Conservation (phyloP, 2,888 invertebrate species). For the Hedychridium roseum region DNA sequence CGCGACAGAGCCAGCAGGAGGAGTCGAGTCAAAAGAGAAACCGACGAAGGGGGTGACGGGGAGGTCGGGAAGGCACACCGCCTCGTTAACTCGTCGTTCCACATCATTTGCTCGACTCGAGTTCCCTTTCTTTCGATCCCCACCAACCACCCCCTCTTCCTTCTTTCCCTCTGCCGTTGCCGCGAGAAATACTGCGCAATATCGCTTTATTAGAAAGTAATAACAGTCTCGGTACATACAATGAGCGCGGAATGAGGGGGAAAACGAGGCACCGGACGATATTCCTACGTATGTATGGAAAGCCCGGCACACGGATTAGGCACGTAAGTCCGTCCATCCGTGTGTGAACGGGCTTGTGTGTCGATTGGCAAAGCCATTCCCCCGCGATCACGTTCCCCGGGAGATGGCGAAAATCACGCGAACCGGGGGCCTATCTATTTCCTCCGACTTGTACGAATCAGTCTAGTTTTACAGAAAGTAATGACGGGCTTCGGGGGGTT, state of each 20-base stretch:
- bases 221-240: slow-evolving; percentile 42
- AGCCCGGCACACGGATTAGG: too few relatives aligned
- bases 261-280: slow-evolving; percentile 26
- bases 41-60: slow-evolving; percentile 3
- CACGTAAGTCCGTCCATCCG: too few relatives aligned
- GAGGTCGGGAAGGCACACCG: slow-evolving; percentile 31
- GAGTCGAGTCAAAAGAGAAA: not conserved
- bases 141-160: too few relatives aligned
- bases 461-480: too few relatives aligned
- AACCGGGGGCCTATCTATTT: slow-evolving; percentile 30
- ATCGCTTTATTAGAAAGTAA: slow-evolving; percentile 53
- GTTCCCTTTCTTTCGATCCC: too few relatives aligned
- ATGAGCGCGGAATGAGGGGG: slow-evolving; percentile 27
- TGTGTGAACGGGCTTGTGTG: too few relatives aligned
- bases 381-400: slow-evolving; percentile 24
- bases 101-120: slow-evolving; percentile 46
- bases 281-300: too few relatives aligned
- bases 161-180: slow-evolving; percentile 24
- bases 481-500: too few relatives aligned
- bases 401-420: slow-evolving; percentile 34
- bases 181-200: slow-evolving; percentile 33
- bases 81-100: slow-evolving; percentile 50
- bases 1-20: slow-evolving; percentile 14
- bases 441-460: slow-evolving; percentile 29
- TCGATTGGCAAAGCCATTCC: too few relatives aligned